phyloP scores from a whole-genome alignment of 1,140 invertebrate genomes.

The Oscheius sp. region DNA sequence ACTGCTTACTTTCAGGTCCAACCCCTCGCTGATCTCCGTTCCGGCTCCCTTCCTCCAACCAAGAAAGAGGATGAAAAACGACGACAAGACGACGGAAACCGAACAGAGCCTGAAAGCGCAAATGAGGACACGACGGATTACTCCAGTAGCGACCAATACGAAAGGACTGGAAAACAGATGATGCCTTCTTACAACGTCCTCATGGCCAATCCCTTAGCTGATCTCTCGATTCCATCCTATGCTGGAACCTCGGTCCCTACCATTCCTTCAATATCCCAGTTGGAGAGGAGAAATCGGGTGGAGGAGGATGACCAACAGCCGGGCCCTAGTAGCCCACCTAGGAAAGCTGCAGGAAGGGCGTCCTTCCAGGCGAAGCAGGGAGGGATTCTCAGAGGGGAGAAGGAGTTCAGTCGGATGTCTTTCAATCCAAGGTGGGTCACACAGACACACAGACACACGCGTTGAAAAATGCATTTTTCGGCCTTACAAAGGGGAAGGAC shows the following conservation, averaged over 20 bases:
- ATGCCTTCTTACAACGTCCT: constrained; percentile 43
- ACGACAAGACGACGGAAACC: constrained; percentile 40
- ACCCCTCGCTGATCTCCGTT: constrained; percentile 46
- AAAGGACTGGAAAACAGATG: constrained; percentile 13
- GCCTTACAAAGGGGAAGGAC: no score
- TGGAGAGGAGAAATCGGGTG: constrained; percentile 13
- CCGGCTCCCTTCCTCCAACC: constrained; percentile 45
- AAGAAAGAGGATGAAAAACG: constrained; percentile 24
- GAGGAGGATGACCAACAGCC: constrained; percentile 37
- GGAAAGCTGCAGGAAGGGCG: neutral
- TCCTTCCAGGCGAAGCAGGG: neutral
- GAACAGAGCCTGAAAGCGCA: constrained; percentile 47
- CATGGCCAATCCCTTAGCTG: constrained; percentile 41
- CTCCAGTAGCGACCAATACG: constrained; percentile 46
- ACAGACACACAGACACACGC: neutral
- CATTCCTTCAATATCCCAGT: constrained; percentile 34
- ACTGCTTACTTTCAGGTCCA: constrained; percentile 46
- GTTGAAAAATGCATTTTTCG: neutral
- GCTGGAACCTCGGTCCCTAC: constrained; percentile 1
- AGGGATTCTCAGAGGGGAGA: constrained; percentile 37
- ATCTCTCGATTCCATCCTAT: constrained; percentile 4
- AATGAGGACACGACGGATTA: constrained; percentile 53
- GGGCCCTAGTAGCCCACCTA: constrained; percentile 10
- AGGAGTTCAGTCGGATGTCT: constrained; percentile 48
- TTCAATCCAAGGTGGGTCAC: constrained; percentile 42